Evolutionary conservation across 2,888 invertebrate species (phyloP).

Genomic region (Sesia apiformis): DNA sequence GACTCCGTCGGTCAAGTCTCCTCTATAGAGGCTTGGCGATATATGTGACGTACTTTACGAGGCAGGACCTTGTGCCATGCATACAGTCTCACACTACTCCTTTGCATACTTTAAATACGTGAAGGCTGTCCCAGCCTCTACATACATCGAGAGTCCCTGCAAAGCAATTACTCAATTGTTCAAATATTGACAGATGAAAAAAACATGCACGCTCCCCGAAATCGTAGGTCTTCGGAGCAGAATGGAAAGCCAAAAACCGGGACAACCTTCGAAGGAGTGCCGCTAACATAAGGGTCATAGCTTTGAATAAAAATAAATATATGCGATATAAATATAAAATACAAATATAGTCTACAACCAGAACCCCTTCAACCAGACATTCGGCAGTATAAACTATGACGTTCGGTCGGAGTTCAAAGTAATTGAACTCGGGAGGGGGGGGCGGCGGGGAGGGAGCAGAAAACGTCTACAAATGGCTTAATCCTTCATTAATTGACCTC

Average conservation of each 20-base stretch:
- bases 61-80: slow-evolving; percentile 34
- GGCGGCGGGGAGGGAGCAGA: slow-evolving; percentile 34
- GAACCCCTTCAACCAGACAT: slow-evolving; percentile 70
- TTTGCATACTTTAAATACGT: slow-evolving; percentile 31
- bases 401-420: slow-evolving; percentile 58
- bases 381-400: slow-evolving; percentile 56
- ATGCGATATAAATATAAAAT: slow-evolving; percentile 68
- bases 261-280: slow-evolving; percentile 75
- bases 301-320: slow-evolving; percentile 65
- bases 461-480: slow-evolving; percentile 51
- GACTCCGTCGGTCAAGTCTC: not conserved
- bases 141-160: slow-evolving; percentile 43
- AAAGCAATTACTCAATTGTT: slow-evolving; percentile 52
- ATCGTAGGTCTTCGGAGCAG: slow-evolving; percentile 47
- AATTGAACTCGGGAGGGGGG: slow-evolving; percentile 46
- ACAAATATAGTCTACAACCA: slow-evolving; percentile 65
- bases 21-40: not conserved
- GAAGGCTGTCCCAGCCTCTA: slow-evolving; percentile 70
- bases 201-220: slow-evolving; percentile 62
- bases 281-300: slow-evolving; percentile 62
- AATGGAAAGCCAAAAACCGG: slow-evolving; percentile 75
- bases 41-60: not conserved
- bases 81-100: slow-evolving; percentile 39
- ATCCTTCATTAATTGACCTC: slow-evolving; percentile 67
- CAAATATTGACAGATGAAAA: slow-evolving; percentile 38